phyloP scores from a whole-genome alignment of 2,888 invertebrate genomes.

The Aromia moschata region DNA sequence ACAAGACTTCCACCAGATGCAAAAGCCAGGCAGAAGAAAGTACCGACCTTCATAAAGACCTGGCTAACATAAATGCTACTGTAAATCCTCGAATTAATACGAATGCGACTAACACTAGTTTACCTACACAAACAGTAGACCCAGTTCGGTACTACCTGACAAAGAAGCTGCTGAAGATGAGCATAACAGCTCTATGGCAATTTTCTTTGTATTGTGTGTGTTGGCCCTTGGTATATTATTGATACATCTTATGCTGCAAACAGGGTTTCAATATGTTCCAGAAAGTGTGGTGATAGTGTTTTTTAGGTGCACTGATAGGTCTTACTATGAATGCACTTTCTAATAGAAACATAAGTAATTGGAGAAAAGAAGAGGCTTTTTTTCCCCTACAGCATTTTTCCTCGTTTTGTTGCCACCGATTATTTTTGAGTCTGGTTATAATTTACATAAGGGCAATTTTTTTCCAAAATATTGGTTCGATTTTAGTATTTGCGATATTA shows the following conservation, averaged over 20 bases:
- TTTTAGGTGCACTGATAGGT: constrained; percentile 90
- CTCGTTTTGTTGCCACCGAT: constrained; percentile 96
- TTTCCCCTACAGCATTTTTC: constrained; percentile 97
- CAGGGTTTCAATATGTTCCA: constrained; percentile 95
- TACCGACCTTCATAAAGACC: neutral
- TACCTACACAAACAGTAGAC: constrained; percentile 72
- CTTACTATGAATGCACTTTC: constrained; percentile 90
- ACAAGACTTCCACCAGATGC: constrained; percentile 7
- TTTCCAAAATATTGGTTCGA: constrained; percentile 99
- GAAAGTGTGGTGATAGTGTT: constrained; percentile 98
- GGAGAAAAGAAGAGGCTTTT: constrained; percentile 98
- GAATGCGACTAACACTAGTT: constrained; percentile 59
- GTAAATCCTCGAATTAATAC: constrained; percentile 25
- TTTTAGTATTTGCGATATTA: constrained; percentile 95
- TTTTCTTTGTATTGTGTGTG: constrained; percentile 97
- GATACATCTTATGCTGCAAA: constrained; percentile 94
- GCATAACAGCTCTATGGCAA: constrained; percentile 95
- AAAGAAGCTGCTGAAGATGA: constrained; percentile 95
- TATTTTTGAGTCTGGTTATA: constrained; percentile 99
- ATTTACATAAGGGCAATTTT: constrained; percentile 96
- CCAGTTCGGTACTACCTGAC: constrained; percentile 84
- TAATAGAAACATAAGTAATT: constrained; percentile 88
- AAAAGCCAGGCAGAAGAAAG: neutral
- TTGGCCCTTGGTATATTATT: constrained; percentile 92
- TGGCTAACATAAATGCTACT: constrained; percentile 21